These are phyloP conservation scores for Leuciscus waleckii DNA, from an alignment of 2,797 vertebrate genomes.

Conservation along the genomic window DNA sequence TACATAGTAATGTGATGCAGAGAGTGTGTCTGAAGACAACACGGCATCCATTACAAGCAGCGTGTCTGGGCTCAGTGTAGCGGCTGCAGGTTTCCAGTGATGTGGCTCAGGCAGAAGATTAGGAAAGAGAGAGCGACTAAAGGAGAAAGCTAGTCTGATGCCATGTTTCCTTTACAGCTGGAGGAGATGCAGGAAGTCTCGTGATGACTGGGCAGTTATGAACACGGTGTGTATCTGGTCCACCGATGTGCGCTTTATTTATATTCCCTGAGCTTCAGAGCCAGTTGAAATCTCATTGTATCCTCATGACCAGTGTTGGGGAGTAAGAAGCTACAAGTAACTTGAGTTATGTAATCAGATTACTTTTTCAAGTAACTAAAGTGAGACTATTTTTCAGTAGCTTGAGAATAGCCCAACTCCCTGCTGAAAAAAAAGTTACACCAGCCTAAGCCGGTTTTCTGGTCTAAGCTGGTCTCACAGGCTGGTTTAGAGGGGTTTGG, in stretches of 20 bases:
- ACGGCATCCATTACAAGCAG: constrained; percentile 44
- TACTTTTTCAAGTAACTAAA: too few relatives aligned
- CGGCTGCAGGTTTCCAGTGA: constrained; percentile 46
- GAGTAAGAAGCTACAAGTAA: constrained; percentile 1
- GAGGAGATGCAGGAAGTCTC: constrained; percentile 19
- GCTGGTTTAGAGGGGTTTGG: not conserved
- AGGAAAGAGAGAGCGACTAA: constrained; percentile 14
- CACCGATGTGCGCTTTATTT: constrained; percentile 41
- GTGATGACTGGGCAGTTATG: constrained; percentile 28
- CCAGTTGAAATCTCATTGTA: constrained; percentile 6
- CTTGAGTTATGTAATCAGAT: too few relatives aligned
- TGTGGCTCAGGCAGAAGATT: constrained; percentile 41
- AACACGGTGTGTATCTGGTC: constrained; percentile 14
- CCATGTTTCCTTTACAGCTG: constrained; percentile 8
- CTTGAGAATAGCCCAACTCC: not conserved
- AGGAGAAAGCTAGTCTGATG: constrained; percentile 24
- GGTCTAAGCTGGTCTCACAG: not conserved
- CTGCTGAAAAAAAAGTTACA: not conserved
- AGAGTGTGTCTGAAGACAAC: constrained; percentile 18
- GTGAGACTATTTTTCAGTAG: not conserved
- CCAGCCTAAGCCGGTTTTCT: not conserved
- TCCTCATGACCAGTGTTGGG: not conserved
- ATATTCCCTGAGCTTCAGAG: constrained; percentile 15
- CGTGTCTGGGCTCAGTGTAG: constrained; percentile 17
- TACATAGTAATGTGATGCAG: constrained; percentile 35